Base-by-base conservation (phyloP, 2,797 vertebrate genomes). In the Macropodus opercularis region DNA sequence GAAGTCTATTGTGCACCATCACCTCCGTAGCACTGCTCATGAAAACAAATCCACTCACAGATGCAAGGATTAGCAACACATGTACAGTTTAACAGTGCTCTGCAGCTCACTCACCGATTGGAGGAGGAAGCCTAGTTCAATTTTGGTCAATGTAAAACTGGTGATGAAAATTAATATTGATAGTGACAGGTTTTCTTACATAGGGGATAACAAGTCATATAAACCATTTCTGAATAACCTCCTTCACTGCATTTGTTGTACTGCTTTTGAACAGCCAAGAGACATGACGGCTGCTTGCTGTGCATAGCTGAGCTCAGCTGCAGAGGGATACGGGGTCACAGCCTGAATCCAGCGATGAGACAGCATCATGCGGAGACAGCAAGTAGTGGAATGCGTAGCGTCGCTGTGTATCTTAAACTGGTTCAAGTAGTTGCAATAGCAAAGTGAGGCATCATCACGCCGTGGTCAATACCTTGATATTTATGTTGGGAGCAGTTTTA, bases 1-100 rank as follows among this genome's bases (percentile, higher is more conserved):
- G 73, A 77, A 85, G 79, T 72, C 88, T 46, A 87, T 91, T 90
- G 89, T 93, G 72, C 72, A 35, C 51, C 68, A 50, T 22, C 38
- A 62, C 36, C 29, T 59, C 54, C 63, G 50, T 38, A 47, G 53
- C 44, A 12, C 8, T 7, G 60, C 49, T 75, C 47, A 71, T 69
- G 66, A 17, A 72, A 77, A 80, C 57, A 82, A 82, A 77, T 31
- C 81, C 39, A 71, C 43, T 6, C n/a, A 34, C 35, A 38, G 17
- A 67, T 79, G 62, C 67, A 54, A 38, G 67, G 65, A 53, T 58
- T 11, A 42, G 31, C 34, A 31, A 44, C 43, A n/a, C 40, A 24
- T 3, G 17, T 40, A 14, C 42, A 22, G 10, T 55, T 57, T 41
- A n/a, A 21, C 3, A 2, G 8, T 48, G 60, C n/a, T 22, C 31